A percentile compares a stretch with the other conserved stretches of the same genome.
phyloP scores from a whole-genome alignment of 2,888 invertebrate genomes.

The Balanococcus diminutus region DNA sequence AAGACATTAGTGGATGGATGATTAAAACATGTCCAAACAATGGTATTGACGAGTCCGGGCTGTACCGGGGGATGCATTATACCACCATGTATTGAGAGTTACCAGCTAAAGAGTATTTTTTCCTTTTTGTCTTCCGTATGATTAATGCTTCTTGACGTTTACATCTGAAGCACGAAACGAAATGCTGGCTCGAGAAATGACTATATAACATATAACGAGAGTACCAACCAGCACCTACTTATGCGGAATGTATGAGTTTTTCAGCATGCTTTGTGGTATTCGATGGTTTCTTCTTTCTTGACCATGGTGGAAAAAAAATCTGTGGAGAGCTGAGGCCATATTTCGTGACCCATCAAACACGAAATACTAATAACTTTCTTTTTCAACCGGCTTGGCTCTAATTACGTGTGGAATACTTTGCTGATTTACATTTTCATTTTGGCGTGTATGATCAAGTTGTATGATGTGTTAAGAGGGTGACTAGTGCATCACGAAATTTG shows the following conservation, averaged over 20 bases:
- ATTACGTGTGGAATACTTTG: constrained; percentile 13
- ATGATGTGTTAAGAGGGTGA: neutral
- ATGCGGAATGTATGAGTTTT: neutral
- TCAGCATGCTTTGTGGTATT: neutral
- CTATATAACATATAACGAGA: no score
- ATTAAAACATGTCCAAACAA: constrained; percentile 8
- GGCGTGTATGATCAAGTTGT: neutral
- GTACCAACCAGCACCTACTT: neutral
- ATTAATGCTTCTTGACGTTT: constrained; percentile 16
- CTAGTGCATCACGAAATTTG: neutral
- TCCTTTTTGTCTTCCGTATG: neutral
- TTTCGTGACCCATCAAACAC: constrained; percentile 3
- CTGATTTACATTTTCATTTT: neutral
- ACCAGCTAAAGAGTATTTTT: neutral
- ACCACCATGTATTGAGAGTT: neutral
- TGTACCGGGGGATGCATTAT: neutral
- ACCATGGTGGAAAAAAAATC: neutral
- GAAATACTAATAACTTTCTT: neutral
- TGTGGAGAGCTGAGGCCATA: neutral
- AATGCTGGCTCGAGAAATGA: neutral
- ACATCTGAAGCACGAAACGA: constrained; percentile 8
- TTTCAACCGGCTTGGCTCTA: neutral
- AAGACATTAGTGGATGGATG: neutral
- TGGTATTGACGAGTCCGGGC: neutral
- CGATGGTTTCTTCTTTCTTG: neutral